These are phyloP conservation scores for Auanema freiburgensis DNA, from an alignment of 2,888 invertebrate genomes.

Conservation along the genomic window DNA sequence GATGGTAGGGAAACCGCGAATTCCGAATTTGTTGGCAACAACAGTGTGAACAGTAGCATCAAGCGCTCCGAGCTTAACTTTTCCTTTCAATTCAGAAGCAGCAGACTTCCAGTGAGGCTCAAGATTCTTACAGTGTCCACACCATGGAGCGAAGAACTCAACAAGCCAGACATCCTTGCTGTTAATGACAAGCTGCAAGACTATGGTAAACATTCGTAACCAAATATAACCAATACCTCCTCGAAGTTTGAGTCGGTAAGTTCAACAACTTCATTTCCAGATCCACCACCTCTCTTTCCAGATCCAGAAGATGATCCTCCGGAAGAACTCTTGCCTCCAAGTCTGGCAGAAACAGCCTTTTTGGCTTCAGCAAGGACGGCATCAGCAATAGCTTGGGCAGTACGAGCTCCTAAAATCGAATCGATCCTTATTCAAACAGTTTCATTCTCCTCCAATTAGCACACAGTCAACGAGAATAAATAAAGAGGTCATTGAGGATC, in stretches of 20 bases:
- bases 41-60: constrained; percentile 89
- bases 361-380: constrained; percentile 79
- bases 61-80: constrained; percentile 84
- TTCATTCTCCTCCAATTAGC: too few species aligned
- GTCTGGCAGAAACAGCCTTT: constrained; percentile 67
- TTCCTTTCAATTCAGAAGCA: constrained; percentile 89
- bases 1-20: constrained; percentile 94
- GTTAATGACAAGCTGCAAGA: constrained; percentile 75
- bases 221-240: constrained; percentile 66
- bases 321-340: constrained; percentile 47
- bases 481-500: too few species aligned
- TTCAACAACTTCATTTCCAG: constrained; percentile 76
- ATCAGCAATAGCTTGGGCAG: constrained; percentile 83
- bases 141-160: constrained; percentile 88
- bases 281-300: constrained; percentile 38
- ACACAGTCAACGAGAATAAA: too few species aligned
- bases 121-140: constrained; percentile 92
- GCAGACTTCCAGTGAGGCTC: constrained; percentile 96
- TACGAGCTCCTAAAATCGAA: constrained; percentile 72
- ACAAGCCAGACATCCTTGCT: constrained; percentile 96
- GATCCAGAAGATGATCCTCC: constrained; percentile 5
- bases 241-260: constrained; percentile 95
- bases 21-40: constrained; percentile 80
- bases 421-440: neutral
- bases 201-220: neutral